phyloP scores from a whole-genome alignment of 2,113 vertebrate genomes.

The Ivindomyrus marchei region DNA sequence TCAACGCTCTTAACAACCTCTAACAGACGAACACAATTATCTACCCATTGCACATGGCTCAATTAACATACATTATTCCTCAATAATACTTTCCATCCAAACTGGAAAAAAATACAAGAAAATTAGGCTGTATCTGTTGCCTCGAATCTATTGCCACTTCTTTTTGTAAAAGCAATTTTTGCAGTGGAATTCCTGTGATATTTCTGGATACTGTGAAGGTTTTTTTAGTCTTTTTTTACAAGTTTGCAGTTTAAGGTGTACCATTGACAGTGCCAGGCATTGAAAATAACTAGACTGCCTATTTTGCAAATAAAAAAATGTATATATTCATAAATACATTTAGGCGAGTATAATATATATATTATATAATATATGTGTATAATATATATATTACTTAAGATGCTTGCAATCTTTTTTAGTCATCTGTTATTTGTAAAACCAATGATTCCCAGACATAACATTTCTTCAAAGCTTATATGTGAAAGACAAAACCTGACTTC shows the following conservation, averaged over 20 bases:
- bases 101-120: conserved; percentile 48
- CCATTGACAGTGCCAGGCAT: conserved; percentile 46
- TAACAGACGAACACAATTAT: conserved; percentile 75
- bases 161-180: conserved; percentile 41
- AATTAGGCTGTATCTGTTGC: conserved; percentile 45
- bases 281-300: conserved; percentile 72
- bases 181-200: conserved; percentile 20
- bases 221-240: neutral
- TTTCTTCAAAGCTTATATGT: conserved; percentile 53
- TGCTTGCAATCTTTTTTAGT: conserved; percentile 35
- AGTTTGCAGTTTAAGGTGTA: conserved; percentile 13
- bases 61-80: conserved; percentile 63
- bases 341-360: conserved; percentile 43
- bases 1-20: conserved; percentile 71
- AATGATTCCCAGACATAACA: conserved; percentile 44
- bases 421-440: conserved; percentile 28
- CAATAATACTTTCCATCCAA: conserved; percentile 68
- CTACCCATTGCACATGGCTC: conserved; percentile 77
- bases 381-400: conserved; percentile 43
- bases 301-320: conserved; percentile 59
- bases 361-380: conserved; percentile 22
- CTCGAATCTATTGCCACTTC: conserved; percentile 59
- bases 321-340: conserved; percentile 64
- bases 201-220: conserved; percentile 21
- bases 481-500: conserved; percentile 59